Percentiles rank a stretch among this genome's conserved stretches.
phyloP scores from a whole-genome alignment of 1,140 invertebrate species.

The Scaptomyza pallida region DNA sequence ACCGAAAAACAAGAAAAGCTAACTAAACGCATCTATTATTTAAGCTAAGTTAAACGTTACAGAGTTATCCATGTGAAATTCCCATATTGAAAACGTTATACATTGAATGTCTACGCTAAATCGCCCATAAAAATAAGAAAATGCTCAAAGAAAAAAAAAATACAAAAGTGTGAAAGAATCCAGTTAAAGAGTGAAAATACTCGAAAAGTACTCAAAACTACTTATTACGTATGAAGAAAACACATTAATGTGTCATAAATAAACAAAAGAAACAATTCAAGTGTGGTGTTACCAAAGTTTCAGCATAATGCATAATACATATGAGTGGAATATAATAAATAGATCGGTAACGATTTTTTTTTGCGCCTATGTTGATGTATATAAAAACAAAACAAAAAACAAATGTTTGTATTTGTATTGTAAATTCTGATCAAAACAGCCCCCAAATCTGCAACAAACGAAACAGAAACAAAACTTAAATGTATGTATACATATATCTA shows the following conservation, averaged over 20 bases:
- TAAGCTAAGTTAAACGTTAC: conserved; percentile 46
- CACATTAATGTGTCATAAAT: conserved; percentile 8
- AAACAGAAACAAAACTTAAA: conserved; percentile 34
- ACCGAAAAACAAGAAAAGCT: conserved; percentile 2
- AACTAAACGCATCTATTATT: conserved; percentile 34
- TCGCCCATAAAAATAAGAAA: conserved; percentile 19
- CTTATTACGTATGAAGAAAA: neutral
- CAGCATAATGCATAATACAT: conserved; percentile 19
- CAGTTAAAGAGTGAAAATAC: conserved; percentile 30
- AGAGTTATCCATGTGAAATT: conserved; percentile 28
- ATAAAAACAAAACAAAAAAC: conserved; percentile 29
- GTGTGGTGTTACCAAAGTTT: conserved; percentile 19
- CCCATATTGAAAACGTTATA: conserved; percentile 56
- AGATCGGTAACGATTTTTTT: neutral
- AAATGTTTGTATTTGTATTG: conserved; percentile 27
- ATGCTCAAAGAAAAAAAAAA: conserved; percentile 14
- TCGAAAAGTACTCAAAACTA: conserved; percentile 21
- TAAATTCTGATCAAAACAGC: conserved; percentile 34
- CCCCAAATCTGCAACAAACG: conserved; percentile 15
- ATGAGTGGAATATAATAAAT: neutral
- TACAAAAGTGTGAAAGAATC: conserved; percentile 6
- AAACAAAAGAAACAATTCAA: conserved; percentile 4
- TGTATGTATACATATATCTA: conserved; percentile 64
- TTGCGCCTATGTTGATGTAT: conserved; percentile 23
- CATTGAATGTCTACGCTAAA: conserved; percentile 79